Percentiles rank a stretch among this genome's conserved stretches.
Evolutionary conservation across 2,797 vertebrate genomes (phyloP).

Genomic region (Phataginus tricuspis): DNA sequence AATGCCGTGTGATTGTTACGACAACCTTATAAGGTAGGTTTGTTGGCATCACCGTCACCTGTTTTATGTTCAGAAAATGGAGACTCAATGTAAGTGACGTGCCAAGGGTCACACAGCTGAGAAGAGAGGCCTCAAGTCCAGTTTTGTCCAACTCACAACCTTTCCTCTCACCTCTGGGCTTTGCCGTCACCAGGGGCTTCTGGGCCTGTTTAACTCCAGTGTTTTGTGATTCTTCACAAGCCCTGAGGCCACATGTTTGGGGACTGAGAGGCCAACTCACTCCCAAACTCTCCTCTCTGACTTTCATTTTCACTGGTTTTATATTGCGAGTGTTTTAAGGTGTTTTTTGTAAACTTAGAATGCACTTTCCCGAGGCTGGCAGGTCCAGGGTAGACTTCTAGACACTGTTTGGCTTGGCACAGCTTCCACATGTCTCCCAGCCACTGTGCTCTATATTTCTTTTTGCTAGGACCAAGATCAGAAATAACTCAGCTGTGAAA

Average conservation of each 20-base stretch:
- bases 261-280: not conserved
- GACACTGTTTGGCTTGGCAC: constrained; percentile 84
- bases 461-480: constrained; percentile 67
- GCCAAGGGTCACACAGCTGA: rapidly evolving
- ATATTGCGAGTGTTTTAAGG: constrained; percentile 64
- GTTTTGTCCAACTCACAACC: rapidly evolving
- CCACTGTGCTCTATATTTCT: constrained; percentile 78
- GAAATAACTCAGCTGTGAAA: constrained; percentile 81
- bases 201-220: rapidly evolving
- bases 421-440: constrained; percentile 75
- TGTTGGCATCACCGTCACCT: not conserved
- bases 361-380: constrained; percentile 39
- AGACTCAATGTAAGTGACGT: not conserved
- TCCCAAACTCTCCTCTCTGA: constrained; percentile 63
- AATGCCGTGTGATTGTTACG: not conserved
- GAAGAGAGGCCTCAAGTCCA: rapidly evolving
- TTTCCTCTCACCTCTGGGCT: not conserved
- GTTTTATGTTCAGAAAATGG: not conserved
- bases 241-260: rapidly evolving
- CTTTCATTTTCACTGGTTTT: constrained; percentile 65
- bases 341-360: constrained; percentile 53
- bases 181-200: rapidly evolving
- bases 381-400: constrained; percentile 37
- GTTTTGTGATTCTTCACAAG: rapidly evolving
- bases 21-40: rapidly evolving